A percentile compares a stretch with the other conserved stretches of the same genome.
Conservation (phyloP, 2,113 vertebrate genomes). For the Pygoscelis adeliae region DNA sequence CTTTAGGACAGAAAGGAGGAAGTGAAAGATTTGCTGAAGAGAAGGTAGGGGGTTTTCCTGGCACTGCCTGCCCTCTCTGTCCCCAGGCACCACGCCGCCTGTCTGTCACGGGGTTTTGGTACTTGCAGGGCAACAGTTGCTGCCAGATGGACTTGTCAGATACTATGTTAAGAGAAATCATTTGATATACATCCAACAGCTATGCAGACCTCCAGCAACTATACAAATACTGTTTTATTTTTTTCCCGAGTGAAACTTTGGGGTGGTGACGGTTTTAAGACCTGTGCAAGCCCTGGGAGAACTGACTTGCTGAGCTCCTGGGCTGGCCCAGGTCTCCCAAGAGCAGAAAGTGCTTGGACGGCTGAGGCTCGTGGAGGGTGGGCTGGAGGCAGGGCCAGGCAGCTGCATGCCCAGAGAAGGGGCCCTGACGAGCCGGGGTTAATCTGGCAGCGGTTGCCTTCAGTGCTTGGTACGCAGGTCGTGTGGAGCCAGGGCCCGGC, state of each 20-base stretch:
- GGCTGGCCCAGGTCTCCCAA: background rate
- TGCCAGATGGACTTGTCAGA: background rate
- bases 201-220: background rate
- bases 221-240: background rate
- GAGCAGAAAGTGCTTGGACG: background rate
- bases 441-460: background rate
- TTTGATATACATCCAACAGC: background rate
- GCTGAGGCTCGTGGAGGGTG: background rate
- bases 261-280: background rate
- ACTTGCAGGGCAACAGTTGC: background rate
- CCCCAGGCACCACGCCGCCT: rapidly evolving
- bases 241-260: background rate
- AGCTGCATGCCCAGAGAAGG: background rate
- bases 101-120: background rate
- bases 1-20: background rate
- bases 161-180: background rate
- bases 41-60: constrained; percentile 9
- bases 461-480: background rate
- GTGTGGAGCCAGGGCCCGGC: background rate
- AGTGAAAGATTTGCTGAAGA: background rate
- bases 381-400: background rate
- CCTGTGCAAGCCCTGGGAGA: background rate
- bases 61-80: background rate
- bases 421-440: background rate
- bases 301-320: background rate